Conservation (phyloP, 37 sponge, comb jelly and placozoan species). For the Mnemiopsis leidyi region DNA sequence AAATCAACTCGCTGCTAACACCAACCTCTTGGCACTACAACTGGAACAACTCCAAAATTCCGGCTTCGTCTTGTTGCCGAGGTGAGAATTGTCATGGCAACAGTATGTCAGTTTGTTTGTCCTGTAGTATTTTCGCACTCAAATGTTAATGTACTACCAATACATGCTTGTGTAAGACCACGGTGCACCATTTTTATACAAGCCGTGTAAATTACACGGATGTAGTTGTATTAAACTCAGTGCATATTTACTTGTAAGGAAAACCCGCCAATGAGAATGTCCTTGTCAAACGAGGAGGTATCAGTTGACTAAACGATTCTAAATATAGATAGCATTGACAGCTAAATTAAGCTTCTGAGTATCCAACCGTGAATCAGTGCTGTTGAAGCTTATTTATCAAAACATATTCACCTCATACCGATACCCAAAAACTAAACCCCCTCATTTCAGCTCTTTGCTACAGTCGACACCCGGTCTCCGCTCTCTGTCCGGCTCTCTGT, state of each 20-base stretch:
- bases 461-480: slow-evolving; percentile 23
- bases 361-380: too few relatives aligned
- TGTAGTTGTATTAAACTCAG: too few relatives aligned
- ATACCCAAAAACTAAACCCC: neutral
- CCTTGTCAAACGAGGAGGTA: too few relatives aligned
- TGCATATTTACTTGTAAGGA: neutral
- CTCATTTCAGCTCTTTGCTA: slow-evolving; percentile 11
- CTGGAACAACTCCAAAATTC: slow-evolving; percentile 39
- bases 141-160: neutral
- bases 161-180: too few relatives aligned
- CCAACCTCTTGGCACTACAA: slow-evolving; percentile 4
- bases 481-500: neutral
- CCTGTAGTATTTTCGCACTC: neutral
- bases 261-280: neutral
- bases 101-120: neutral
- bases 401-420: too few relatives aligned
- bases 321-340: neutral
- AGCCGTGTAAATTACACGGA: too few relatives aligned
- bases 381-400: too few relatives aligned
- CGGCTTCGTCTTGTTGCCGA: slow-evolving; percentile 51
- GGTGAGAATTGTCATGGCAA: neutral
- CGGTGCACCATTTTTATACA: too few relatives aligned
- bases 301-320: neutral
- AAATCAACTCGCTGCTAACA: slow-evolving; percentile 22
- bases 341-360: neutral